Conservation (phyloP, 2,113 vertebrate genomes). For the Lamprologus speciosus region DNA sequence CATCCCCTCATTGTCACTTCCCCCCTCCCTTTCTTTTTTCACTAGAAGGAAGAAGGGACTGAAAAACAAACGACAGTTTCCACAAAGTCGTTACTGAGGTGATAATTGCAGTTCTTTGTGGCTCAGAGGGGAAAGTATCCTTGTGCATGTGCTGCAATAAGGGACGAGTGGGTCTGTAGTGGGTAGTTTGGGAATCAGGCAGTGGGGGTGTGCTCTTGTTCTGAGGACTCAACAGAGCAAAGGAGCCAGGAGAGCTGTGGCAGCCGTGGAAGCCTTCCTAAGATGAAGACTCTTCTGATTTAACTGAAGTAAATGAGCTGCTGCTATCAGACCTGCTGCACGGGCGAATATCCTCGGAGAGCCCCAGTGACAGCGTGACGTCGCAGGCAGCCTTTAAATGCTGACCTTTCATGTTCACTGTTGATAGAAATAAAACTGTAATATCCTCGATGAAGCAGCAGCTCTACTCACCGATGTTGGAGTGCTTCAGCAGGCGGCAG, state of each 20-base stretch:
- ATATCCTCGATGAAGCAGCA: background rate
- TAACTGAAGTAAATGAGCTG: background rate
- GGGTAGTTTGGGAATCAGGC: background rate
- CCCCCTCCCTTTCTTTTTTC: accelerated
- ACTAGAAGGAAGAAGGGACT: background rate
- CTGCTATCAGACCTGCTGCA: accelerated
- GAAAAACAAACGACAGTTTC: background rate
- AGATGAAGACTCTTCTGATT: background rate
- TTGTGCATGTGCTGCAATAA: background rate
- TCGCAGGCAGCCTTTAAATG: background rate
- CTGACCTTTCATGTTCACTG: background rate
- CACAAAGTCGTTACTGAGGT: background rate
- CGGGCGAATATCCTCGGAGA: accelerated
- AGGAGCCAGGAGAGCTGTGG: accelerated
- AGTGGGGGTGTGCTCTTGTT: accelerated
- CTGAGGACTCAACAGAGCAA: background rate
- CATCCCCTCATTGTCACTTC: background rate
- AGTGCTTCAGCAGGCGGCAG: constrained; percentile 88
- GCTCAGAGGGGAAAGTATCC: background rate
- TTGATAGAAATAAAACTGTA: background rate
- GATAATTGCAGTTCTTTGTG: background rate
- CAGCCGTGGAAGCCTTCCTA: background rate
- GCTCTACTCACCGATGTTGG: constrained; percentile 79
- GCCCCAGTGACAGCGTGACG: accelerated
- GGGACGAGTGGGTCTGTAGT: background rate